Conservation (phyloP, 2,797 vertebrate species). For the Pangasius macronema region DNA sequence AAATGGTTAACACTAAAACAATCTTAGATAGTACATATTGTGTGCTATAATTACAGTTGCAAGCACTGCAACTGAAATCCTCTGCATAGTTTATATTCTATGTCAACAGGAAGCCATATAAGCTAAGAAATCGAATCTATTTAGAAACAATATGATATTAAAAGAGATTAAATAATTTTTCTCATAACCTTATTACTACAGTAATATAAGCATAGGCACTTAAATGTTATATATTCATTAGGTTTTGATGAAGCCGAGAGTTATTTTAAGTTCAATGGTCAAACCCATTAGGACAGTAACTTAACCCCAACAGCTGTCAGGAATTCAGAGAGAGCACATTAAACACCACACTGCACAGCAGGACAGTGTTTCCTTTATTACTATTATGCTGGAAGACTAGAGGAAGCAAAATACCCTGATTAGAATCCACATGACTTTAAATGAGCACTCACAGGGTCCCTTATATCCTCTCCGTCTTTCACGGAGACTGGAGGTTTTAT, state of each 20-base stretch:
- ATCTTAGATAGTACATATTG: background rate
- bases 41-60: background rate
- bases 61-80: background rate
- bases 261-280: background rate
- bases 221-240: background rate
- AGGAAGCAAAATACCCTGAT: background rate
- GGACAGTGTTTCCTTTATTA: background rate
- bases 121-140: background rate
- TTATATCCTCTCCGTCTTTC: constrained; percentile 83
- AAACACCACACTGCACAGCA: background rate
- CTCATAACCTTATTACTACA: background rate
- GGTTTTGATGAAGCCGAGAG: background rate
- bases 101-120: background rate
- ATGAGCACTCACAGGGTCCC: constrained; percentile 80
- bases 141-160: background rate
- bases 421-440: constrained; percentile 4
- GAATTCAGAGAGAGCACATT: background rate
- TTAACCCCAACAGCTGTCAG: constrained; percentile 4
- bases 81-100: background rate
- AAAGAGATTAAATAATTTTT: background rate
- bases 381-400: background rate
- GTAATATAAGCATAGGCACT: background rate
- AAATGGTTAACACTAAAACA: background rate
- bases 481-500: constrained; percentile 74
- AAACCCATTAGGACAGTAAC: background rate